Evolutionary conservation across 1,140 invertebrate genomes (phyloP).

Genomic region (Pachyrhynchus sulphureomaculatus): DNA sequence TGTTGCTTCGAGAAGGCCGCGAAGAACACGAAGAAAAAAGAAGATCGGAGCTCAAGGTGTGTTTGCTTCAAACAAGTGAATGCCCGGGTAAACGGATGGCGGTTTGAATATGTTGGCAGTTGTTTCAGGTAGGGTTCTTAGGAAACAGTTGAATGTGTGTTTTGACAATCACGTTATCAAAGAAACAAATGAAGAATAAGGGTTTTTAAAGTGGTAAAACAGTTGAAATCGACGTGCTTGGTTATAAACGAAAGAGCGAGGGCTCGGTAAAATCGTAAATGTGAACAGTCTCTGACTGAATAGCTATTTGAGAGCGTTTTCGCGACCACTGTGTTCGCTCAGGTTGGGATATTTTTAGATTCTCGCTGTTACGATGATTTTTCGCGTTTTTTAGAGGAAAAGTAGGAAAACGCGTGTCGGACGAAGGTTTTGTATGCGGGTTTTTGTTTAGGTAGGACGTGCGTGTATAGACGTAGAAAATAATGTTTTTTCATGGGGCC

Average conservation of each 20-base stretch:
- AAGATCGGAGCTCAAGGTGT: conserved; percentile 11
- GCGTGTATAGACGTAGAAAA: too few relatives aligned
- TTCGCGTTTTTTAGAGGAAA: conserved; percentile 1
- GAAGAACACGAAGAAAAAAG: conserved; percentile 5
- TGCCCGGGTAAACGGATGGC: conserved; percentile 8
- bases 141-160: conserved; percentile 4
- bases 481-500: too few relatives aligned
- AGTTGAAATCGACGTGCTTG: neutral
- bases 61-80: conserved; percentile 26
- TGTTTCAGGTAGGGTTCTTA: neutral
- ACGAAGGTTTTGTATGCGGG: neutral
- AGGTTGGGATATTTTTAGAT: conserved; percentile 18
- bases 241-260: neutral
- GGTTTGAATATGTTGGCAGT: neutral
- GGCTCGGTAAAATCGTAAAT: neutral
- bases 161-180: conserved; percentile 20
- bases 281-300: conserved; percentile 12
- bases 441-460: conserved; percentile 4
- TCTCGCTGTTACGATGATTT: conserved; percentile 9
- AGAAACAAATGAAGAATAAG: conserved; percentile 14
- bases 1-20: conserved; percentile 4
- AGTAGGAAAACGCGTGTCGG: conserved; percentile 9
- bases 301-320: conserved; percentile 16
- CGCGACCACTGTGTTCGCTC: conserved; percentile 19
- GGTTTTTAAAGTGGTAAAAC: conserved; percentile 1